Conservation (phyloP, 1,140 invertebrate genomes). For the Drosophila persimilis region DNA sequence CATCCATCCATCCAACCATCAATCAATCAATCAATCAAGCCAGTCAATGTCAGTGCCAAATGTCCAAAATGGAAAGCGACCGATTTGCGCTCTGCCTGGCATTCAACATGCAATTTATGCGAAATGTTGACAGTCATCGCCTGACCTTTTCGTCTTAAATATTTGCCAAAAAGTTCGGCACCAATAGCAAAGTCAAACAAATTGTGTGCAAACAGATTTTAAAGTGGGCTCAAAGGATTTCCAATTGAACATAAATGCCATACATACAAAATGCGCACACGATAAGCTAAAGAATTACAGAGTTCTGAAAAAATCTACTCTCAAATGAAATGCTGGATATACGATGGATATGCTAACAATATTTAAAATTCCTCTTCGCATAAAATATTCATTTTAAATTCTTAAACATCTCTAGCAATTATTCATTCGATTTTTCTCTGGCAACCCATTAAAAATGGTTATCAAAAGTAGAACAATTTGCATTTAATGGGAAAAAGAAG, state of each 20-base stretch:
- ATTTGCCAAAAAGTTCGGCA: slow-evolving; percentile 44
- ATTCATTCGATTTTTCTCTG: no score
- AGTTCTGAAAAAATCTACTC: no score
- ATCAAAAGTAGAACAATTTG: no score
- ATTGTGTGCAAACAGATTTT: slow-evolving; percentile 67
- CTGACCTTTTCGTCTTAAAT: slow-evolving; percentile 39
- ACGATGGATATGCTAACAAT: no score
- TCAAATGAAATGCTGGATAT: no score
- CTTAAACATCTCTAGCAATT: no score
- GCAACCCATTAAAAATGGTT: no score
- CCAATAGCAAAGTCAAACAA: slow-evolving; percentile 53
- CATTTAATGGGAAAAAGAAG: no score
- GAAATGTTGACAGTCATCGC: slow-evolving; percentile 77
- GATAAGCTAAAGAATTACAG: slow-evolving; percentile 32
- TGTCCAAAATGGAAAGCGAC: slow-evolving; percentile 29
- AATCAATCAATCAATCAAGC: slow-evolving; percentile 52
- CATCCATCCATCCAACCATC: slow-evolving; percentile 41
- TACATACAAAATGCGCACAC: slow-evolving; percentile 30
- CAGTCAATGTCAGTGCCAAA: slow-evolving; percentile 41
- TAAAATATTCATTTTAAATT: no score
- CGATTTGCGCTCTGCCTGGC: slow-evolving; percentile 28
- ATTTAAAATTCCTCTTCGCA: no score
- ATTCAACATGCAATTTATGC: slow-evolving; percentile 77
- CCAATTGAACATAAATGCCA: slow-evolving; percentile 33
- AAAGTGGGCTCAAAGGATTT: slow-evolving; percentile 65